A percentile compares a stretch with the other conserved stretches of the same genome.
These are phyloP conservation scores for Cinara cedri DNA, from an alignment of 2,888 invertebrate species.

Conservation along the genomic window DNA sequence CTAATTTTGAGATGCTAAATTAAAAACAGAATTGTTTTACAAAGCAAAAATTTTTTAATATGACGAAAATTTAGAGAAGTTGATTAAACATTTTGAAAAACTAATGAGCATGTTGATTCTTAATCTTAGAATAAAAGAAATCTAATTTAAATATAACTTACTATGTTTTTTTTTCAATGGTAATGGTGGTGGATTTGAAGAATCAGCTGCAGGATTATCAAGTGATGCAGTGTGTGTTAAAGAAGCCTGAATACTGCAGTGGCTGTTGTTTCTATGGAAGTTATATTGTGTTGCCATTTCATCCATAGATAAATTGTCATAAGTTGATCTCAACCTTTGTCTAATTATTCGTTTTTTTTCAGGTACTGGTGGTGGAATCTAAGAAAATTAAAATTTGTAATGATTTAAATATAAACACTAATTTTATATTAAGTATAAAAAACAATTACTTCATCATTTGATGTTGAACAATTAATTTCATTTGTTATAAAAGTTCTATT, in stretches of 20 bases:
- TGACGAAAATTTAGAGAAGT: not conserved
- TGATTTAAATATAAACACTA: not conserved
- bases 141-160: constrained; percentile 69
- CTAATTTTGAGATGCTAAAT: too few relatives aligned
- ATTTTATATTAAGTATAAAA: not conserved
- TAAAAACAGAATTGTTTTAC: too few relatives aligned
- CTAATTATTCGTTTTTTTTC: constrained; percentile 68
- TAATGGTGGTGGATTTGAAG: constrained; percentile 76
- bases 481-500: constrained; percentile 39
- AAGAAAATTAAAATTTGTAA: not conserved
- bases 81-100: not conserved
- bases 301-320: constrained; percentile 55
- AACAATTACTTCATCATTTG: constrained; percentile 32
- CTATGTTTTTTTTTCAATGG: constrained; percentile 94
- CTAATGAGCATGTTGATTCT: not conserved
- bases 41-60: too few relatives aligned
- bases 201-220: constrained; percentile 55
- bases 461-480: constrained; percentile 38
- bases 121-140: not conserved
- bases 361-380: constrained; percentile 68
- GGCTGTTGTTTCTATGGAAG: constrained; percentile 50
- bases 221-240: constrained; percentile 54
- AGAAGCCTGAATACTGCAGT: constrained; percentile 51
- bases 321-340: constrained; percentile 65
- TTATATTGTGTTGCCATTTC: constrained; percentile 55